Evolutionary conservation across 37 sponge, comb jelly and placozoan species (phyloP).

Genomic region (Sycon ciliatum): DNA sequence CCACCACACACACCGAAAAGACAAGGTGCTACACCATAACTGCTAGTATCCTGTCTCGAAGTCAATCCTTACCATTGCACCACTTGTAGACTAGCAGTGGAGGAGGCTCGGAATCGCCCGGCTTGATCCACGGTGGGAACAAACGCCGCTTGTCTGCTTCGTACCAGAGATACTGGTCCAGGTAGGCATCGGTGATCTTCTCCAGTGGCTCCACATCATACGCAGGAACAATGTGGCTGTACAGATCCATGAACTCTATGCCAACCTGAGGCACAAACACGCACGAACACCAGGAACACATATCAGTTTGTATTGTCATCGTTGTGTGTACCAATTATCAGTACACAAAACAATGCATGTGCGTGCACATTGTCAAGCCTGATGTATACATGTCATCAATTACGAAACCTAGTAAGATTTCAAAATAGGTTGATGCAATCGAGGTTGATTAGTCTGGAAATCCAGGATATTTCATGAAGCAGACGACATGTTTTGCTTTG

Average conservation of each 20-base stretch:
- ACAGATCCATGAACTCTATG: conserved; percentile 99
- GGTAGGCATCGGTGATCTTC: conserved; percentile 99
- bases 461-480: no score
- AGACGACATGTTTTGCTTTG: no score
- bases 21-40: background rate
- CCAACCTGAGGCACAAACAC: conserved; percentile 68
- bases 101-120: conserved; percentile 96
- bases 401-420: no score
- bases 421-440: no score
- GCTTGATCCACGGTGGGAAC: conserved; percentile 99
- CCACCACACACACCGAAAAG: background rate
- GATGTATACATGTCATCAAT: no score
- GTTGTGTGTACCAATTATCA: no score
- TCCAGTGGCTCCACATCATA: conserved; percentile 97
- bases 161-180: conserved; percentile 99
- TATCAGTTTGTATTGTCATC: no score
- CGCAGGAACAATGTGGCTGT: conserved; percentile 90
- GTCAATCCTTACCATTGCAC: conserved; percentile 74
- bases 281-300: no score
- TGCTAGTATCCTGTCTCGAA: background rate
- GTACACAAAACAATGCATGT: conserved; percentile 10
- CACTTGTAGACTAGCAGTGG: conserved; percentile 98
- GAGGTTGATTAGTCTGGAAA: no score
- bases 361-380: background rate
- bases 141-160: conserved; percentile 96